Evolutionary conservation across 2,797 vertebrate species (phyloP).

Genomic region (Rhinatrema bivittatum): DNA sequence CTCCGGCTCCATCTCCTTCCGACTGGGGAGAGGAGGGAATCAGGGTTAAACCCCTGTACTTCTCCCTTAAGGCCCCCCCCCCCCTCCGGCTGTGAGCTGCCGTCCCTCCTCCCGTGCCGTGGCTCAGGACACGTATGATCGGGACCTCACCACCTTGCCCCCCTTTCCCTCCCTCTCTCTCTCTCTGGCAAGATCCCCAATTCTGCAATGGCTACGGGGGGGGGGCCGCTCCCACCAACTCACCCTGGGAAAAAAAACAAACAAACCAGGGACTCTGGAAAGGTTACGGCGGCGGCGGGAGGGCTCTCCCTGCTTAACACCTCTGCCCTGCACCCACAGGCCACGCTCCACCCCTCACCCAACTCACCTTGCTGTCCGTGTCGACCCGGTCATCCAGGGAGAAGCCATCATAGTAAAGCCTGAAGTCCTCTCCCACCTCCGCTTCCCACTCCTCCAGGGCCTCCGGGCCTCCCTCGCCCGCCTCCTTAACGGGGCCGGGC

Average conservation of each 20-base stretch:
- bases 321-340: neutral
- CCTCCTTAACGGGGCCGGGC: constrained; percentile 20
- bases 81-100: neutral
- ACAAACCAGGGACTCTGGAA: accelerated
- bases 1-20: constrained; percentile 45
- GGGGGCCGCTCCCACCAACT: no score
- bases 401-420: constrained; percentile 60
- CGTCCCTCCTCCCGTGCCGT: neutral
- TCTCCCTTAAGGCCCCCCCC: no score
- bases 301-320: no score
- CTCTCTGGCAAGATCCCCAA: no score
- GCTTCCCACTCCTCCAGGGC: constrained; percentile 57
- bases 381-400: constrained; percentile 56
- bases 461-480: constrained; percentile 30
- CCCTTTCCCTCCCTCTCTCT: no score
- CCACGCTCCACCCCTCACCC: neutral
- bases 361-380: constrained; percentile 68
- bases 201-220: no score
- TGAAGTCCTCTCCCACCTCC: constrained; percentile 54
- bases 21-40: constrained; percentile 34
- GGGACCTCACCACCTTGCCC: no score
- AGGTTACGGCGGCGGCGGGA: neutral
- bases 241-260: no score
- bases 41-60: neutral
- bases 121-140: no score